These are phyloP conservation scores for Antheraea mylitta DNA, from an alignment of 1,140 invertebrate species.

Conservation along the genomic window DNA sequence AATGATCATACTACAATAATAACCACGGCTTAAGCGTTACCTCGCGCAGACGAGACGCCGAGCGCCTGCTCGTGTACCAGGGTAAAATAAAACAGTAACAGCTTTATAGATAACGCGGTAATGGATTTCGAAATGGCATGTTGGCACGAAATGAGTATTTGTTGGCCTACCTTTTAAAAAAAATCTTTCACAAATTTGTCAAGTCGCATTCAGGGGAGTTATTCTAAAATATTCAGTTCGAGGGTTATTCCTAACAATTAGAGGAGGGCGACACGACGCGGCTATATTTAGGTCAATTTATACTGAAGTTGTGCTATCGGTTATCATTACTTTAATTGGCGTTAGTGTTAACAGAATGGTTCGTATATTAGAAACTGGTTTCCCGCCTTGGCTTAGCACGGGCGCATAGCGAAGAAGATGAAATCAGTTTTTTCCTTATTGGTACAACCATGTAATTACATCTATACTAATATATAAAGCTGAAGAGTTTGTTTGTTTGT, in stretches of 20 bases:
- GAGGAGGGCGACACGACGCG: too few relatives aligned
- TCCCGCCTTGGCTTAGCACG: too few relatives aligned
- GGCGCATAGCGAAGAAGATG: too few relatives aligned
- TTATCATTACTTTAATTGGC: too few relatives aligned
- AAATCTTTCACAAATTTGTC: slow-evolving; percentile 12
- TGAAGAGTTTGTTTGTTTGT: too few relatives aligned
- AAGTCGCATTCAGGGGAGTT: not conserved
- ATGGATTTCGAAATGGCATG: slow-evolving; percentile 28
- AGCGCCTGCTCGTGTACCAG: not conserved
- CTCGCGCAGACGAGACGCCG: not conserved
- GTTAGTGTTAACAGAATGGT: too few relatives aligned
- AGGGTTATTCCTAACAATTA: not conserved
- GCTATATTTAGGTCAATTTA: not conserved
- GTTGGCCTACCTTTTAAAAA: slow-evolving; percentile 17
- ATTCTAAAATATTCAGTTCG: not conserved
- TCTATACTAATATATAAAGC: too few relatives aligned
- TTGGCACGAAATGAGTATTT: slow-evolving; percentile 23
- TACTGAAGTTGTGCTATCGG: not conserved
- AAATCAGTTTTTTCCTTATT: too few relatives aligned
- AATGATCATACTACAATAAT: too few relatives aligned
- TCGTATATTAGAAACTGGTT: too few relatives aligned
- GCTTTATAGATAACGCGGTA: slow-evolving; percentile 27
- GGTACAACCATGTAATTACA: too few relatives aligned
- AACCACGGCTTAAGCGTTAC: too few relatives aligned
- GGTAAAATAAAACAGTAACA: slow-evolving; percentile 24